Conservation (phyloP, 2,888 invertebrate genomes). For the Mellilla xanthometata region DNA sequence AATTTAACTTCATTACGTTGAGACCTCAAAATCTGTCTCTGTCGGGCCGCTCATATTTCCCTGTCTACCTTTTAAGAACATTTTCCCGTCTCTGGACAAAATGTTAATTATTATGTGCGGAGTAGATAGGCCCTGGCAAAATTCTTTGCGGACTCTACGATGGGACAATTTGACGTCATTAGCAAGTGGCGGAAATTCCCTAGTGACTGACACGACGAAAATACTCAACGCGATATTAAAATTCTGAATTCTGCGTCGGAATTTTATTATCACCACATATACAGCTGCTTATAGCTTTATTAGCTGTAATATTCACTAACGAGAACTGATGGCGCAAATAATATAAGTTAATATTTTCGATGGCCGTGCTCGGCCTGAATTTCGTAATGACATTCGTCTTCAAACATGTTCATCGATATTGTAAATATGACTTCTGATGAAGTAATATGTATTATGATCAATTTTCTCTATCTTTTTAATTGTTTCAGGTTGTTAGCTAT, state of each 20-base stretch:
- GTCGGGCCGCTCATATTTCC: constrained; percentile 31
- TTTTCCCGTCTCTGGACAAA: constrained; percentile 47
- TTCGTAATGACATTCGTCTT: background rate
- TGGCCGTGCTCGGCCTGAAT: background rate
- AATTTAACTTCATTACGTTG: constrained; percentile 27
- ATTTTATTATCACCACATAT: constrained; percentile 15
- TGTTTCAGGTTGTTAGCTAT: too few species aligned
- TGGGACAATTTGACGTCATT: constrained; percentile 63
- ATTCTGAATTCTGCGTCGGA: constrained; percentile 27
- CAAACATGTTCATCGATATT: constrained; percentile 2
- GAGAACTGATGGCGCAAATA: constrained; percentile 6
- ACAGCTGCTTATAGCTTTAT: constrained; percentile 10
- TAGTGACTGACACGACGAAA: constrained; percentile 35
- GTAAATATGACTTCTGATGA: background rate
- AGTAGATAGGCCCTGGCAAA: constrained; percentile 36
- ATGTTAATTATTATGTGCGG: constrained; percentile 55
- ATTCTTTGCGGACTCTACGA: constrained; percentile 57
- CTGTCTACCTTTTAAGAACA: constrained; percentile 35
- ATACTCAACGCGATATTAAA: constrained; percentile 48
- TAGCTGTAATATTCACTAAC: constrained; percentile 8
- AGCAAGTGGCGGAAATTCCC: constrained; percentile 62
- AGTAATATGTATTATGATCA: too few species aligned
- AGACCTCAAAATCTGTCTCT: constrained; percentile 28
- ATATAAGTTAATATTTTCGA: background rate
- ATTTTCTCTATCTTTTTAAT: too few species aligned